Conservation (phyloP, 2,888 invertebrate species). For the Hydrotaea cyrtoneurina region DNA sequence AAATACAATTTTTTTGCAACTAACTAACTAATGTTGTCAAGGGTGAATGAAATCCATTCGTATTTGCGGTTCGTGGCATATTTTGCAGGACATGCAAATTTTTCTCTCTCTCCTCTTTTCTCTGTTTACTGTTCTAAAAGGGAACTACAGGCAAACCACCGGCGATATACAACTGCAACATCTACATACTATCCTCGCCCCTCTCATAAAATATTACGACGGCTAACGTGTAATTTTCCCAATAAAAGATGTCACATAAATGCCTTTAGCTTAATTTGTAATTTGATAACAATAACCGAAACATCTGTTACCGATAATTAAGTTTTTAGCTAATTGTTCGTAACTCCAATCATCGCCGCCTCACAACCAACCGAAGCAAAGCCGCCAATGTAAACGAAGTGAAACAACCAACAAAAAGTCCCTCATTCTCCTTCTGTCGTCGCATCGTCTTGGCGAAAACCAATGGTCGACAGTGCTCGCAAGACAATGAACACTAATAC, state of each 20-base stretch:
- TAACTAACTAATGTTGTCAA: too few species aligned
- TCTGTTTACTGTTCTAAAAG: too few species aligned
- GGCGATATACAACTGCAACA: too few species aligned
- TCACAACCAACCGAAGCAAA: not conserved
- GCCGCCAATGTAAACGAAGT: constrained; percentile 45
- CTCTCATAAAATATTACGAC: not conserved
- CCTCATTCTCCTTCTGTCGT: not conserved
- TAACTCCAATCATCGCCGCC: constrained; percentile 40
- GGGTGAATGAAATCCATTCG: too few species aligned
- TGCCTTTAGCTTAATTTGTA: constrained; percentile 54
- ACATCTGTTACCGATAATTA: constrained; percentile 67
- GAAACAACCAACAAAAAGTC: constrained; percentile 7
- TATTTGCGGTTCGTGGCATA: too few species aligned
- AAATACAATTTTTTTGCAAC: too few species aligned
- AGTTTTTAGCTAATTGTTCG: constrained; percentile 65
- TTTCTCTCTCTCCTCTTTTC: too few species aligned
- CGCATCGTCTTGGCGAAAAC: too few species aligned
- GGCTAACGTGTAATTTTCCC: constrained; percentile 51
- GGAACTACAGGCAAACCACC: too few species aligned
- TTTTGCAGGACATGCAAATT: too few species aligned
- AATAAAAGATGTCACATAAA: constrained; percentile 59
- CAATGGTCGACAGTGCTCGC: not conserved
- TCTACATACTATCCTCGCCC: too few species aligned
- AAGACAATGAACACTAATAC: constrained; percentile 5
- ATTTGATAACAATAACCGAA: constrained; percentile 67